phyloP scores from a whole-genome alignment of 1,140 invertebrate species.

The Leptinotarsa defecta region DNA sequence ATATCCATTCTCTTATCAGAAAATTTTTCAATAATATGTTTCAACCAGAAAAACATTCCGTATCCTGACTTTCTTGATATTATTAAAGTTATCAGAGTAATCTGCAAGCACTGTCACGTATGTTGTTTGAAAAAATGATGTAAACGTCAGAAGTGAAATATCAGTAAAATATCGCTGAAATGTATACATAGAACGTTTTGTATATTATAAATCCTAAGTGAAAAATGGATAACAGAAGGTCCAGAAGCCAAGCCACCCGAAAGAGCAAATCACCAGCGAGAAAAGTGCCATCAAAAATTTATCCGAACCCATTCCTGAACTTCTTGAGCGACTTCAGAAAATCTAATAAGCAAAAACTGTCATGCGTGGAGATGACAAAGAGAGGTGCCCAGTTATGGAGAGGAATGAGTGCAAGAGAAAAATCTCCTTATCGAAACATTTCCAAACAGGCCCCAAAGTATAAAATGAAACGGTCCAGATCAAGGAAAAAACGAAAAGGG shows the following conservation, averaged over 20 bases:
- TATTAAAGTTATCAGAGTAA: too few relatives aligned
- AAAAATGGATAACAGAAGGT: not conserved
- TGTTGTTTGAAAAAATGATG: not conserved
- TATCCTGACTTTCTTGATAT: too few relatives aligned
- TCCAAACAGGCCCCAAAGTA: conserved; percentile 16
- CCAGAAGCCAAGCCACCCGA: not conserved
- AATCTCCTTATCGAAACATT: conserved; percentile 13
- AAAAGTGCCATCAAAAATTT: not conserved
- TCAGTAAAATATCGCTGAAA: not conserved
- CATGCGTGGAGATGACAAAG: not conserved
- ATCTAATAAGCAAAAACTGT: conserved; percentile 2
- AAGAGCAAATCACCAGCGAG: not conserved
- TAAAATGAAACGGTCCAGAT: not conserved
- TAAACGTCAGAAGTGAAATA: not conserved
- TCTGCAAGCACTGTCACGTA: too few relatives aligned
- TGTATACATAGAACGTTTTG: too few relatives aligned
- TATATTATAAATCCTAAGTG: conserved; percentile 3
- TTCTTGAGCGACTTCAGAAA: conserved; percentile 16
- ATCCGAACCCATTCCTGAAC: conserved; percentile 13
- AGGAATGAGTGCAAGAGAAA: conserved; percentile 16
- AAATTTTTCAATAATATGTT: too few relatives aligned
- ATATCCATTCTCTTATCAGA: too few relatives aligned
- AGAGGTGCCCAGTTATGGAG: conserved; percentile 14
- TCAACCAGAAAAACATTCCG: too few relatives aligned
- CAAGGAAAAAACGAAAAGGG: not conserved